Conservation (phyloP, 2,113 vertebrate genomes). For the Dicrurus megarhynchus region DNA sequence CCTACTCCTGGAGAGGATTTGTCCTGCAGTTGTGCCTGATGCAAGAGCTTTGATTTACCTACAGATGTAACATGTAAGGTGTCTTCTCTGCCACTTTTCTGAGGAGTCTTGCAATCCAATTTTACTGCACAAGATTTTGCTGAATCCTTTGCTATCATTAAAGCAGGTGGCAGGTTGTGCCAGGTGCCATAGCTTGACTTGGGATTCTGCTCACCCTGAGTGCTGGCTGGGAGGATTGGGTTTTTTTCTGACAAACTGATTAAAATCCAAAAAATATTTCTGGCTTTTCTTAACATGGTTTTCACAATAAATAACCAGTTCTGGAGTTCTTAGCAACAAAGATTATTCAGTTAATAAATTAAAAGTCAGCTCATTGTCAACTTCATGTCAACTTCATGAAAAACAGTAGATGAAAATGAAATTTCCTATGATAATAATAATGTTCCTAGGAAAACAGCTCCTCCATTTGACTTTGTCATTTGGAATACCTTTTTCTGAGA, state of each 20-base stretch:
- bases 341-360: not conserved
- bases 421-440: not conserved
- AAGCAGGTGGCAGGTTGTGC: not conserved
- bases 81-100: not conserved
- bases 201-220: not conserved
- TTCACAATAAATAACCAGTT: not conserved
- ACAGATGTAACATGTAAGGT: accelerated
- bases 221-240: not conserved
- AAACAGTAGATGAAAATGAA: not conserved
- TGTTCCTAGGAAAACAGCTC: not conserved
- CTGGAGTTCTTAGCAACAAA: not conserved
- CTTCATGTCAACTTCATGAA: too few species aligned
- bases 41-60: not conserved
- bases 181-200: not conserved
- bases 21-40: not conserved
- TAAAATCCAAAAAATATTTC: not conserved
- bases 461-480: not conserved
- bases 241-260: not conserved
- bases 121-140: not conserved
- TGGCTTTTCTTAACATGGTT: not conserved
- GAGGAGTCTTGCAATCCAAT: not conserved
- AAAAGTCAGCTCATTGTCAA: not conserved
- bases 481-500: not conserved
- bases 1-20: not conserved
- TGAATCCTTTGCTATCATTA: not conserved